Evolutionary conservation across 2,113 vertebrate genomes (phyloP).

Genomic region (Dromiciops gliroides): DNA sequence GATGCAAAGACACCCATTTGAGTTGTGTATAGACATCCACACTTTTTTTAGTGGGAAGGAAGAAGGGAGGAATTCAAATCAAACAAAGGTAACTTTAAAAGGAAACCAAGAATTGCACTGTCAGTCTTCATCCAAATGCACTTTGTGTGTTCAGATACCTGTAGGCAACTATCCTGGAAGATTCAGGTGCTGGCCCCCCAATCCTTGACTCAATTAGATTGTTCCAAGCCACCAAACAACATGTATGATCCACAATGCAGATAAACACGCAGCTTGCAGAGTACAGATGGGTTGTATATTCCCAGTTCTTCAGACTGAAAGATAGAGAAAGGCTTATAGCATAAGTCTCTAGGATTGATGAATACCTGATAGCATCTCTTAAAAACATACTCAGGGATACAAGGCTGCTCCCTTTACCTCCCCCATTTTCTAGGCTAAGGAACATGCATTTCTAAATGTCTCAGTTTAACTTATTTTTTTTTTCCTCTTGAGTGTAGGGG

Average conservation of each 20-base stretch:
- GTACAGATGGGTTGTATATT: background rate
- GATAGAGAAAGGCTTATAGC: background rate
- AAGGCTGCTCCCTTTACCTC: background rate
- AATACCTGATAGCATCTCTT: background rate
- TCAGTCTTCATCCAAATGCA: background rate
- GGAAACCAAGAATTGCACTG: background rate
- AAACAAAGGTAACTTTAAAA: background rate
- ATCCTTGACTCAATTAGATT: background rate
- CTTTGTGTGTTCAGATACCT: background rate
- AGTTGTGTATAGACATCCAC: background rate
- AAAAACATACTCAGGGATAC: background rate
- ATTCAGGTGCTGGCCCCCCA: background rate
- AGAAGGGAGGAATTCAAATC: background rate
- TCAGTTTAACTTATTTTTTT: background rate
- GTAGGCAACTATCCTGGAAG: background rate
- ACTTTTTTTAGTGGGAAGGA: background rate
- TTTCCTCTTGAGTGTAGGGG: background rate
- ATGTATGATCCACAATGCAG: background rate
- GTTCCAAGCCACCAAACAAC: background rate
- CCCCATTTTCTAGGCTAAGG: background rate
- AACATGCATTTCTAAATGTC: constrained; percentile 4
- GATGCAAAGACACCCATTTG: background rate
- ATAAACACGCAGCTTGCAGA: background rate
- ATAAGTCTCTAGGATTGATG: background rate
- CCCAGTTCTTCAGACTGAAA: background rate